Evolutionary conservation across 1,140 invertebrate genomes (phyloP), one percentile per base, ranked within the genome.

Genomic region (Frieseomelitta varia): DNA sequence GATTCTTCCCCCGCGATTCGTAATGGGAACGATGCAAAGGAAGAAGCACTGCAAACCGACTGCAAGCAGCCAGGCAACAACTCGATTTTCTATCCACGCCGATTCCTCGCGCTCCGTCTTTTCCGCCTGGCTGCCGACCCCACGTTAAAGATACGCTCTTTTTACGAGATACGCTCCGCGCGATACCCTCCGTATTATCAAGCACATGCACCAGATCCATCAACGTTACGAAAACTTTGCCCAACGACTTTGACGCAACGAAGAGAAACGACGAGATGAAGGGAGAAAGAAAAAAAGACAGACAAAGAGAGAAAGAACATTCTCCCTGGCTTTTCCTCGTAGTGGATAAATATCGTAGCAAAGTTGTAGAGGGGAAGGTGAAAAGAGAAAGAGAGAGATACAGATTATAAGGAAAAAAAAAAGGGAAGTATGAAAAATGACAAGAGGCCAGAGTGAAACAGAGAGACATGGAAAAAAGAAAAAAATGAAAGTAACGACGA

Each of bases 311-410:
- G 1, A 21, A 47, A 14, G 76, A 75, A 51, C 84, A 76, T 75
- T 80, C 81, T 77, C 68, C 76, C 87, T 68, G 65, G 76, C 34
- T 65, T 34, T 24, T 65, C 65, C 14, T 14, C n/a, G n/a, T 73
- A 81, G 61, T 68, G 72, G 68, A 69, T 67, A 53, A 51, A 63
- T 34, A 47, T 24, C 80, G 71, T 67, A 47, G 65, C 56, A 30
- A 24, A 27, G 53, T 47, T 47, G 76, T 24, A 82, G 84, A 89
- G 58, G 77, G 71, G 74, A 85, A 88, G 85, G 84, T 10, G 74
- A 86, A 84, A 81, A 85, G 78, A 47, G 65, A 86, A 47, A 85
- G 69, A 85, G 75, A 86, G 73, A 84, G 63, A 85, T 77, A 85
- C 21, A 75, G 51, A 65, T 51, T 17, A 1, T 17, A 14, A n/a